phyloP scores from a whole-genome alignment of 2,888 invertebrate species.

The Pristionchus arcanus region DNA sequence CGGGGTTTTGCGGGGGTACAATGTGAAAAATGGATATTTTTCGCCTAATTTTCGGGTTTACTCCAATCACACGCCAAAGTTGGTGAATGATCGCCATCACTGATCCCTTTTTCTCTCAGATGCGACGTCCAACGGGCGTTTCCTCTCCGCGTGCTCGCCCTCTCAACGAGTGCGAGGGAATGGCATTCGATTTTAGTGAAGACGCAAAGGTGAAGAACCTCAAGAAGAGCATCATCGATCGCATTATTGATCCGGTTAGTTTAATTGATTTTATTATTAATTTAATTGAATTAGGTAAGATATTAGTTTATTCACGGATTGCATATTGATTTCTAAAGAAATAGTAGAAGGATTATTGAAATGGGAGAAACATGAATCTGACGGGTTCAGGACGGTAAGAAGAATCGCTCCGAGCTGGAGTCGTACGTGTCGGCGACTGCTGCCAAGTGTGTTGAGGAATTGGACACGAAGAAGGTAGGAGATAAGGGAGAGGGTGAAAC shows the following conservation, averaged over 20 bases:
- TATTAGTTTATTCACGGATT: neutral
- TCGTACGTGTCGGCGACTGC: constrained; percentile 40
- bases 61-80: neutral
- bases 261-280: neutral
- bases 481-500: neutral
- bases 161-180: constrained; percentile 43
- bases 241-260: constrained; percentile 38
- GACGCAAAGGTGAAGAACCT: constrained; percentile 55
- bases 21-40: too few relatives aligned
- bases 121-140: neutral
- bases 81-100: too few relatives aligned
- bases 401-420: constrained; percentile 23
- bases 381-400: constrained; percentile 22
- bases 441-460: neutral
- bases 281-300: neutral
- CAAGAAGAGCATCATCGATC: constrained; percentile 7
- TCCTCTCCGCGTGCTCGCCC: constrained; percentile 37
- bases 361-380: neutral
- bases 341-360: neutral
- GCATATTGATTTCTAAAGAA: neutral
- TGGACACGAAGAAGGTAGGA: constrained; percentile 2
- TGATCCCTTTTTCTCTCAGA: neutral
- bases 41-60: too few relatives aligned
- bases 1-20: too few relatives aligned
- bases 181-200: constrained; percentile 55